phyloP scores from a whole-genome alignment of 1,140 invertebrate genomes.

The Alviniconcha marisindica region DNA sequence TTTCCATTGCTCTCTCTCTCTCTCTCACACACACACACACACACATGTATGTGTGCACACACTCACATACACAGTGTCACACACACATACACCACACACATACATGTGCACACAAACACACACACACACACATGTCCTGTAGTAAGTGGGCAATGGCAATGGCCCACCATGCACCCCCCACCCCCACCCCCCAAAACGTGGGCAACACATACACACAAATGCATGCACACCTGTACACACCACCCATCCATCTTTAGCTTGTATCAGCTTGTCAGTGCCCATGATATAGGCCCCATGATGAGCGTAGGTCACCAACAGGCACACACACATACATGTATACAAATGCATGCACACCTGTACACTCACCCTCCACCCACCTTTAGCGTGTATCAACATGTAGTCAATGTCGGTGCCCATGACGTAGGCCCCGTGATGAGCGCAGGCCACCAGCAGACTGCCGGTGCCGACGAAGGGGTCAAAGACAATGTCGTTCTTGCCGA shows the following conservation, averaged over 20 bases:
- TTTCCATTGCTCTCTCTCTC: no score
- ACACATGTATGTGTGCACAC: no score
- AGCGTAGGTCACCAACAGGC: conserved; percentile 92
- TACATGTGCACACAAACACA: no score
- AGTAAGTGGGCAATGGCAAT: no score
- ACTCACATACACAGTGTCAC: no score
- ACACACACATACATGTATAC: conserved; percentile 76
- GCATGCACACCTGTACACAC: no score
- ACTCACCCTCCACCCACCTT: conserved; percentile 77
- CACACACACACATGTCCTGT: no score
- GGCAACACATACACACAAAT: neutral
- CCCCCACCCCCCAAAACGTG: no score
- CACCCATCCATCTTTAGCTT: conserved; percentile 90
- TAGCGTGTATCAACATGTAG: conserved; percentile 92
- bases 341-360: neutral
- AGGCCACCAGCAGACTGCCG: conserved; percentile 6
- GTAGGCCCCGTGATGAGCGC: conserved; percentile 85
- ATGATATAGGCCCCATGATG: conserved; percentile 93
- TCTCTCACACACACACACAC: no score
- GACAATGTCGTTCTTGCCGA: conserved; percentile 85
- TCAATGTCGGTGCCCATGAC: conserved; percentile 96
- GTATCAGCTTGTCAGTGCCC: conserved; percentile 93
- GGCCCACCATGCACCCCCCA: no score
- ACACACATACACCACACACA: no score
- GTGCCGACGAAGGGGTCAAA: conserved; percentile 97